Conservation (phyloP, 2,113 vertebrate genomes). For the Corydoras sp. region DNA sequence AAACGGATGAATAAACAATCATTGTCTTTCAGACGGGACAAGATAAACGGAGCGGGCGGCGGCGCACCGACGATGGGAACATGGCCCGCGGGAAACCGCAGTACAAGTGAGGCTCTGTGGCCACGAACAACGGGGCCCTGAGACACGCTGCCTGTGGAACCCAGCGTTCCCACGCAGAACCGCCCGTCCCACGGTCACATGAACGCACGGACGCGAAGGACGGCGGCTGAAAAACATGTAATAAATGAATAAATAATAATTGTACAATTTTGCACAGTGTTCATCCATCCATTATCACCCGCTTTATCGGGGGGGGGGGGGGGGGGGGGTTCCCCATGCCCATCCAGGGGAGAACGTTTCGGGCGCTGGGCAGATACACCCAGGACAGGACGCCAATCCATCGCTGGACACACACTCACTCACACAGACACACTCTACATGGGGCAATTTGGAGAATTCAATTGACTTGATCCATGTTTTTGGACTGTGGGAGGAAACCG, state of each 20-base stretch:
- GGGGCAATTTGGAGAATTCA: too few relatives aligned
- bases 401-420: too few relatives aligned
- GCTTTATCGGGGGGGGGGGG: too few relatives aligned
- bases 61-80: slow-evolving; percentile 30
- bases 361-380: too few relatives aligned
- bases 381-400: too few relatives aligned
- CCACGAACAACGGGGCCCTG: not conserved
- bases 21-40: slow-evolving; percentile 27
- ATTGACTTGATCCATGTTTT: too few relatives aligned
- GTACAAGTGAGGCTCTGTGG: slow-evolving; percentile 32
- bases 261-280: slow-evolving; percentile 2
- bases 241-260: not conserved
- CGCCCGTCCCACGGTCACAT: slow-evolving; percentile 20
- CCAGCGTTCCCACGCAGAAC: slow-evolving; percentile 6
- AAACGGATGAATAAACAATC: slow-evolving; percentile 46
- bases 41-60: slow-evolving; percentile 30
- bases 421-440: too few relatives aligned
- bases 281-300: too few relatives aligned
- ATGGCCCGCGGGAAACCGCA: slow-evolving; percentile 22
- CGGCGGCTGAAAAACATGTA: not conserved
- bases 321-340: too few relatives aligned
- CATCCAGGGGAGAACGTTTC: too few relatives aligned
- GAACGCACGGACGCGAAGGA: slow-evolving; percentile 13
- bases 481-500: too few relatives aligned
- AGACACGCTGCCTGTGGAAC: slow-evolving; percentile 19